phyloP scores from a whole-genome alignment of 2,888 invertebrate genomes.

The Drosophila leonis region DNA sequence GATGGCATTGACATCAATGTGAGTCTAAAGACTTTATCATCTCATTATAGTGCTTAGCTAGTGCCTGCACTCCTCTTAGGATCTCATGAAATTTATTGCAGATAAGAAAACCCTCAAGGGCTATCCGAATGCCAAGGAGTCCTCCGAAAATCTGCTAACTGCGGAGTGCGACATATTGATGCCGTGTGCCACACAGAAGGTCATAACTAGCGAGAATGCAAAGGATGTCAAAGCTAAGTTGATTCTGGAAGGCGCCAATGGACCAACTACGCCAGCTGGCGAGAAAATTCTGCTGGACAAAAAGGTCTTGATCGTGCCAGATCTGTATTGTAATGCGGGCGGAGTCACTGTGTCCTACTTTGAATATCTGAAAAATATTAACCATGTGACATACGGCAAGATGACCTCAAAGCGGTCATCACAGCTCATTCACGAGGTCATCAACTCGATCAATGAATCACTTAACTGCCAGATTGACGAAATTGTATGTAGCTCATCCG shows the following conservation, averaged over 20 bases:
- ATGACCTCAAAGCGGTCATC: conserved; percentile 97
- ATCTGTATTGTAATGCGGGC: conserved; percentile 95
- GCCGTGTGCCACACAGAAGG: conserved; percentile 98
- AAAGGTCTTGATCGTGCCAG: conserved; percentile 97
- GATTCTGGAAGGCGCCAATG: conserved; percentile 98
- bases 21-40: conserved; percentile 15
- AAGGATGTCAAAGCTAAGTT: conserved; percentile 95
- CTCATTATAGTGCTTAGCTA: background rate
- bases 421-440: conserved; percentile 65
- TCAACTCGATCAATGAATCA: conserved; percentile 79
- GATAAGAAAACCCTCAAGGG: conserved; percentile 95
- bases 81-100: conserved; percentile 91
- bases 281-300: conserved; percentile 95
- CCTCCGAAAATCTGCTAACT: conserved; percentile 92
- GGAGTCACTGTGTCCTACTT: conserved; percentile 99
- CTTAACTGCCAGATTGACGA: conserved; percentile 1
- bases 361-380: conserved; percentile 99
- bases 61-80: conserved; percentile 85
- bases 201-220: conserved; percentile 96
- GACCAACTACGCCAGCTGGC: conserved; percentile 97
- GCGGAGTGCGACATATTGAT: conserved; percentile 98
- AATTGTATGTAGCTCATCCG: conserved; percentile 39
- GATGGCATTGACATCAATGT: conserved; percentile 92
- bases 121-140: conserved; percentile 95
- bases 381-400: conserved; percentile 98